These are phyloP conservation scores for Passer montanus DNA, from an alignment of 2,113 vertebrate genomes.

Conservation along the genomic window DNA sequence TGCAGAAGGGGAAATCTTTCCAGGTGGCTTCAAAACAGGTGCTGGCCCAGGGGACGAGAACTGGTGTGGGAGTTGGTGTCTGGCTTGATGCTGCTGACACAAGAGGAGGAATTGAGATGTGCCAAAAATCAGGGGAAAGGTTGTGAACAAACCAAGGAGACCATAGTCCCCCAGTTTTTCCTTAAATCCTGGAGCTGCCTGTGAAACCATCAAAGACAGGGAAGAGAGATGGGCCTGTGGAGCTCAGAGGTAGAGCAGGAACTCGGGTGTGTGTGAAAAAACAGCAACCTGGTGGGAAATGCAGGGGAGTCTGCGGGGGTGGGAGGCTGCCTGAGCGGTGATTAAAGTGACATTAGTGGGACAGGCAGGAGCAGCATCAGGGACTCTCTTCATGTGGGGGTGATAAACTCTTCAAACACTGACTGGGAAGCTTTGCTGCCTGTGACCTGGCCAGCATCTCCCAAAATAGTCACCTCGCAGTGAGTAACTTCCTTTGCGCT, in stretches of 20 bases:
- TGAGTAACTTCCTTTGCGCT: conserved; percentile 66
- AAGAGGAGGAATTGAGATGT: not conserved
- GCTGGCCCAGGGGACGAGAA: not conserved
- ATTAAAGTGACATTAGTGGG: not conserved
- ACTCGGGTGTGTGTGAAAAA: not conserved
- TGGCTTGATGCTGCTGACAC: not conserved
- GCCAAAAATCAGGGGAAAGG: not conserved
- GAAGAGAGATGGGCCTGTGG: not conserved
- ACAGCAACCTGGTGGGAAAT: not conserved
- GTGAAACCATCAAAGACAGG: not conserved
- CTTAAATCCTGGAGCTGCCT: not conserved
- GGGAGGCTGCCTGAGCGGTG: not conserved
- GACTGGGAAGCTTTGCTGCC: conserved; percentile 23
- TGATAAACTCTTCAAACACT: conserved; percentile 39
- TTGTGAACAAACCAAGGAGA: not conserved
- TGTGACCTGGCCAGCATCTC: conserved; percentile 64
- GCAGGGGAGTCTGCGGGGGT: not conserved
- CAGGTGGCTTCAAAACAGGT: not conserved
- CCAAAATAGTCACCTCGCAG: conserved; percentile 56
- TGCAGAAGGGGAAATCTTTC: not conserved
- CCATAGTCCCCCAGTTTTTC: not conserved
- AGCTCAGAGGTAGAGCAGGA: not conserved
- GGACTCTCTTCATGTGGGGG: not conserved
- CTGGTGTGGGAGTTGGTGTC: not conserved
- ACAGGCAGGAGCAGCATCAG: conserved; percentile 1